These are phyloP conservation scores for Cerceris ruficornis DNA, from an alignment of 2,888 invertebrate genomes.

Conservation along the genomic window DNA sequence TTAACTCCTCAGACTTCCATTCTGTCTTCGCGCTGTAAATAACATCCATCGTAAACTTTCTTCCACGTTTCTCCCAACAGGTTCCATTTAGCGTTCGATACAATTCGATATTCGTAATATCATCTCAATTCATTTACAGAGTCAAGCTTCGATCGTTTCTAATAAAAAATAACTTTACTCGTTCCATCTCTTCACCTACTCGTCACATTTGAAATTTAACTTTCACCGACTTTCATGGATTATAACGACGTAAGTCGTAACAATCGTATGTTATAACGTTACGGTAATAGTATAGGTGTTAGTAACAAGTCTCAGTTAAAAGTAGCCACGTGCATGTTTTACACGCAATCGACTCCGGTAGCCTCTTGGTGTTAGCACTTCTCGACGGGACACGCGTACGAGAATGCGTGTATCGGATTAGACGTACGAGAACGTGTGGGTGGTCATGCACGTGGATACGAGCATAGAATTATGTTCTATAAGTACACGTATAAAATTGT, in stretches of 20 bases:
- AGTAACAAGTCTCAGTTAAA: conserved; percentile 15
- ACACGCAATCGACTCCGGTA: conserved; percentile 34
- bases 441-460: conserved; percentile 49
- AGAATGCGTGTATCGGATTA: conserved; percentile 14
- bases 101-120: too few relatives aligned
- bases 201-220: neutral
- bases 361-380: conserved; percentile 8
- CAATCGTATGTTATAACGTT: neutral
- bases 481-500: conserved; percentile 41
- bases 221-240: neutral
- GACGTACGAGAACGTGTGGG: conserved; percentile 21
- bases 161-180: too few relatives aligned
- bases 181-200: neutral
- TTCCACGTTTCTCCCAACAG: too few relatives aligned
- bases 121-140: too few relatives aligned
- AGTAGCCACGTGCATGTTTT: conserved; percentile 26
- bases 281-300: conserved; percentile 12
- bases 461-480: conserved; percentile 47
- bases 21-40: too few relatives aligned
- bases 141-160: too few relatives aligned
- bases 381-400: conserved; percentile 4
- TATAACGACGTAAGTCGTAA: neutral
- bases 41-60: too few relatives aligned
- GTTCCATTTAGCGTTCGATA: too few relatives aligned
- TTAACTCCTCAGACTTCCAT: too few relatives aligned